Base-by-base conservation (phyloP, 2,797 vertebrate genomes). In the Platyrinchus mystaceus region DNA sequence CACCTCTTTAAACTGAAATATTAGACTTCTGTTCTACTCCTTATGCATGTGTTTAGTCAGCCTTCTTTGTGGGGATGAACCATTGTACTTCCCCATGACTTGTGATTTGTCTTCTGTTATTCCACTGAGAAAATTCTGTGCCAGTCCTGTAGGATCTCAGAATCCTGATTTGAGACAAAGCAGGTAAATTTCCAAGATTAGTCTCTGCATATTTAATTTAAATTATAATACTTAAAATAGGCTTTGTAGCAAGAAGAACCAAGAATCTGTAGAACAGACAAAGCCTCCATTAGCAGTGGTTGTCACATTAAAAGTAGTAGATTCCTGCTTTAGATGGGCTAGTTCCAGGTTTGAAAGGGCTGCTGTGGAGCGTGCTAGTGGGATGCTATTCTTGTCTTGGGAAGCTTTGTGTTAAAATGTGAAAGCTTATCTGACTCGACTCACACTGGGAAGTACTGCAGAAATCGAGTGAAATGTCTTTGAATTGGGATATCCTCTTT, bases 381-480 rank as follows among this genome's bases (percentile, higher is more conserved):
- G 67, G 77, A 82, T 87, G 44, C 88, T 88, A 89, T 81, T 78
- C 53, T 86, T 26, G 4, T 59, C 24, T 53, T 43, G 5, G 37
- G 69, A 96, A 73, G 43, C 50, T 81, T 94, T 93, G 50, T 71
- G 68, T 92, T 85, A 81, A 80, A 75, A 84, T 59, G 32, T 62
- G 64, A 39, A 89, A 71, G 22, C 24, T 92, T 83, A 26, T 22
- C 60, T 80, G 53, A n/a, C 26, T 78, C 2, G 2, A 13, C 30
- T 83, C 3, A 4, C 16, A 26, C n/a, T 2, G 7, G 30, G 44
- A 66, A 87, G 18, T 41, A 19, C 46, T 84, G 56, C 36, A 78
- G 49, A 79, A 79, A 56, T 50, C 0, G 0, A 60, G 15, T 56
- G 24, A 85, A 60, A 49, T 36, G 15, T 50, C 27, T 84, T 36